Conservation (phyloP, 23 tunicate genomes). For the Botrylloides violaceus region DNA sequence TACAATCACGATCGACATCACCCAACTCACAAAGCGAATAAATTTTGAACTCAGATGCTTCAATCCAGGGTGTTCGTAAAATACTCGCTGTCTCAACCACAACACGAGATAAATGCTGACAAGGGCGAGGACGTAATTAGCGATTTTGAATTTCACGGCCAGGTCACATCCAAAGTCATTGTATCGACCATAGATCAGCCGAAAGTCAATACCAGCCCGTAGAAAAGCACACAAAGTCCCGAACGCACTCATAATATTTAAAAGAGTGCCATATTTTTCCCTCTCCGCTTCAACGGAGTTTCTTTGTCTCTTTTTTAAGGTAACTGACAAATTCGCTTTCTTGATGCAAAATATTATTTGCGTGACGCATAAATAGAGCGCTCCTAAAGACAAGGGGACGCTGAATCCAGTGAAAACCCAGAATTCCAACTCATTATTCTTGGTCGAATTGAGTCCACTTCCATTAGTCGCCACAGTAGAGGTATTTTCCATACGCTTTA, state of each 20-base stretch:
- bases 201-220: constrained; percentile 2
- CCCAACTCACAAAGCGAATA: constrained; percentile 11
- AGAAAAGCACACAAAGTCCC: background rate
- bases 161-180: constrained; percentile 13
- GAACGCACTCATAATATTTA: background rate
- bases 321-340: no score
- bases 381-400: background rate
- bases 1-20: background rate
- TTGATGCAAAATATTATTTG: background rate
- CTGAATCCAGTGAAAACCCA: background rate
- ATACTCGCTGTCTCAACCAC: constrained; percentile 22
- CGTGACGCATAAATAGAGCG: background rate
- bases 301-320: background rate
- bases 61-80: constrained; percentile 18
- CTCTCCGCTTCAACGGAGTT: background rate
- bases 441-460: no score
- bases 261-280: background rate
- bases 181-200: background rate
- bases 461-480: no score
- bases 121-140: background rate
- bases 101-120: background rate
- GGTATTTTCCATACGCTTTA: no score
- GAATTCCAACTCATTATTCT: no score
- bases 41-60: constrained; percentile 13
- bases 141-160: constrained; percentile 14